Conservation (phyloP, 35 echinoderm and acorn worm genomes). For the Stichopus chloronotus region DNA sequence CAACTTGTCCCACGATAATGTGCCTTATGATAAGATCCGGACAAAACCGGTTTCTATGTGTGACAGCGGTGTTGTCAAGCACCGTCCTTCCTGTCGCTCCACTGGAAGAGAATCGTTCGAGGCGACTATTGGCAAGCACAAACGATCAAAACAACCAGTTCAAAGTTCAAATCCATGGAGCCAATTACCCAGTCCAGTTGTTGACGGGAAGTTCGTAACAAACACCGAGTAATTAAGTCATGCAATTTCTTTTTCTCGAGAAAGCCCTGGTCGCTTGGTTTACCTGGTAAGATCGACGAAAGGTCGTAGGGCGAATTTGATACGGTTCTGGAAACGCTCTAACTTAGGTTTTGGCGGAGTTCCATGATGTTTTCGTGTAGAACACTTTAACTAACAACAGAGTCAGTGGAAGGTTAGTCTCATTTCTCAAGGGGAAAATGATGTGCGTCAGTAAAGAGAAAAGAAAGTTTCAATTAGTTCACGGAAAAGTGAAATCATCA, state of each 20-base stretch:
- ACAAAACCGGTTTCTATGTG: not conserved
- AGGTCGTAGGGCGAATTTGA: not conserved
- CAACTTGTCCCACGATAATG: no score
- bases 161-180: not conserved
- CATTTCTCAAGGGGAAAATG: no score
- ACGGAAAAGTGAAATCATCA: no score
- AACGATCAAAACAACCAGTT: not conserved
- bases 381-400: no score
- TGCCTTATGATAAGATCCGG: not conserved
- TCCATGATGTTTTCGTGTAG: no score
- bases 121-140: not conserved
- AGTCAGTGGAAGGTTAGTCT: no score
- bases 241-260: not conserved
- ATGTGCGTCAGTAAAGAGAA: no score
- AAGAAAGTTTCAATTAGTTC: no score
- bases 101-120: not conserved
- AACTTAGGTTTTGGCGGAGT: no score
- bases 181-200: not conserved
- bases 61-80: not conserved
- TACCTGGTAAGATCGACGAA: not conserved
- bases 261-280: not conserved
- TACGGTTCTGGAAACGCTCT: not conserved
- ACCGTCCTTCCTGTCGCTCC: not conserved
- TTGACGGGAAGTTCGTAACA: not conserved
- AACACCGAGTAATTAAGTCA: not conserved